Evolutionary conservation across 2,888 invertebrate genomes (phyloP).

Genomic region (Tiliacea aurago): DNA sequence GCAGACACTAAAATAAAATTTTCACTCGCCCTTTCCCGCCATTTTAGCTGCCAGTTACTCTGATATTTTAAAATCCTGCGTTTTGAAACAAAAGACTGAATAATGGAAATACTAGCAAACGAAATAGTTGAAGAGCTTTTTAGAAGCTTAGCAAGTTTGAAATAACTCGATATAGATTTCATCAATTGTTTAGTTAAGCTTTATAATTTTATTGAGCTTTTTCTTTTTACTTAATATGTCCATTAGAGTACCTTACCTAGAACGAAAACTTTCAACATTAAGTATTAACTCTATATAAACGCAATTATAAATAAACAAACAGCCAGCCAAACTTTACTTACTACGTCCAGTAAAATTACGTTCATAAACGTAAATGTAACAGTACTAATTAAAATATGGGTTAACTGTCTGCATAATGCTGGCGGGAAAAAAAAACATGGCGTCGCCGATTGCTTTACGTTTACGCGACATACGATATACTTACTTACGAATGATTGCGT

Average conservation of each 20-base stretch:
- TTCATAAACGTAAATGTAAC: conserved; percentile 61
- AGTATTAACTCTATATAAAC: neutral
- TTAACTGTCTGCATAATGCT: conserved; percentile 74
- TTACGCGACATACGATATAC: conserved; percentile 27
- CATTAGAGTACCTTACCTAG: too few relatives aligned
- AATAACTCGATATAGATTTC: neutral
- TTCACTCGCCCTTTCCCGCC: conserved; percentile 59
- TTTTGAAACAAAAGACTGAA: neutral
- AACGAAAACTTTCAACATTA: neutral
- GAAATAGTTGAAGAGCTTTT: neutral
- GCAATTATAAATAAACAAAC: conserved; percentile 33
- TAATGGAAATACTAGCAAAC: neutral
- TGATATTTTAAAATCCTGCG: neutral
- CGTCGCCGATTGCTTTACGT: conserved; percentile 41
- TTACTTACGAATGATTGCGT: conserved; percentile 39
- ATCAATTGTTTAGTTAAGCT: neutral
- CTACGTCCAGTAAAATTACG: conserved; percentile 19
- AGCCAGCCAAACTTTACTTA: conserved; percentile 12
- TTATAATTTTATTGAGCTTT: neutral
- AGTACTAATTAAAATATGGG: conserved; percentile 77
- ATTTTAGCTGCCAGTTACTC: conserved; percentile 45
- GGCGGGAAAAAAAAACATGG: conserved; percentile 65
- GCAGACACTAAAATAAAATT: conserved; percentile 56
- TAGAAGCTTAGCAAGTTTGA: neutral
- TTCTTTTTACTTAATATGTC: neutral